Evolutionary conservation across 2,113 vertebrate genomes (phyloP), one percentile per base, ranked within the genome.

Genomic region (Catharus bicknelli): DNA sequence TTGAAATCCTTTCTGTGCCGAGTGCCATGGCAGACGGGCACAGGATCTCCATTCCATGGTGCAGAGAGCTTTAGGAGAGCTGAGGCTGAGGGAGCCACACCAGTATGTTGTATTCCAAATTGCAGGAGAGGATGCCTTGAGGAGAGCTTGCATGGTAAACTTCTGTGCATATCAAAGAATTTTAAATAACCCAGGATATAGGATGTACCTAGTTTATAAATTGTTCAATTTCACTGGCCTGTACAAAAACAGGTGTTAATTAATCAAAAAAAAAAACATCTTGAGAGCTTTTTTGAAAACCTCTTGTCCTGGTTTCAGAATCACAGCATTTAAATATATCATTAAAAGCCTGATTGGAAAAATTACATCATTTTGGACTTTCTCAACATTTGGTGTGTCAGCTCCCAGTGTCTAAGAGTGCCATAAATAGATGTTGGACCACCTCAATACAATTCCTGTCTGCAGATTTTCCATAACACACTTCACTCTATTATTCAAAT

Each of bases 361-460:
- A 89, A 90, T 73, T 79, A 95, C 92, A 73, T 96, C 69, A 94
- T 80, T 94, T 70, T 69, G 94, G 91, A 84, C 85, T 89, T 92
- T 95, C 84, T 95, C 86, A 92, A 69, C 86, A 62, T 42, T 76
- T 70, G 78, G 84, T 87, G 77, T 13, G 89, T 96, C 86, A 95
- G 89, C 55, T 89, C 77, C 69, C 69, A 11, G 81, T 36, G 83
- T 84, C 70, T 77, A 62, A 96, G 62, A 76, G 67, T 53, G 74
- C 70, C 95, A 96, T 83, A 94, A 96, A 96, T 94, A 96, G 95
- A 84, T 23, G 57, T 82, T 96, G 94, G 93, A 94, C 86, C 91
- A 93, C 84, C 93, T 89, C 89, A 73, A 66, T 45, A 79, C 89
- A 94, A 95, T 77, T 83, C 67, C 53, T 54, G 74, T 40, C 66